These are phyloP conservation scores for Oceanodroma leucorhoa DNA, from an alignment of 2,797 vertebrate species.

Conservation along the genomic window DNA sequence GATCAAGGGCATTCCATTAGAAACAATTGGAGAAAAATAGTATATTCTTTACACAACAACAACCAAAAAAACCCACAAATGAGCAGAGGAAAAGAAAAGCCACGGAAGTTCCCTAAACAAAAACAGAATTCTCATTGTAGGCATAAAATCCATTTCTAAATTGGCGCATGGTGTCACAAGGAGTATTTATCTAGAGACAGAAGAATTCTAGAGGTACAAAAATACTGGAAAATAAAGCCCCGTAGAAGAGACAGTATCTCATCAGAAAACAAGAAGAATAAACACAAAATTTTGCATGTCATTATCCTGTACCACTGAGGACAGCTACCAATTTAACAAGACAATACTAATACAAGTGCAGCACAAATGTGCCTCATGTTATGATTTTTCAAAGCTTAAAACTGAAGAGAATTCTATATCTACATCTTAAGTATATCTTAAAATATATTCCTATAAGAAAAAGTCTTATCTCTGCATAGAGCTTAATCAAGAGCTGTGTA, in stretches of 20 bases:
- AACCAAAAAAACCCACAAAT: fast-evolving
- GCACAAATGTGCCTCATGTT: neutral
- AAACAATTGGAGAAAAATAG: neutral
- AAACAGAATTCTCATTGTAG: neutral
- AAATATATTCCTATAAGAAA: neutral
- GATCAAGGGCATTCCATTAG: neutral
- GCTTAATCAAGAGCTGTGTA: neutral
- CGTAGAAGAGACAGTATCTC: neutral
- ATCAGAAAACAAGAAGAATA: neutral
- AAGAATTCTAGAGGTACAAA: neutral
- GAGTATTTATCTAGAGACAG: neutral
- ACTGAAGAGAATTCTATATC: neutral
- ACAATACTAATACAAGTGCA: neutral
- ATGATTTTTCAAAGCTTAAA: neutral
- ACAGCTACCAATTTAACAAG: neutral
- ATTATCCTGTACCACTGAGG: neutral
- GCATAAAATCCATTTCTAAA: neutral
- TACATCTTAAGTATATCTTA: neutral
- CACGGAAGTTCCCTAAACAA: neutral
- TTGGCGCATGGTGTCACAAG: neutral
- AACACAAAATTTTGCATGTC: neutral
- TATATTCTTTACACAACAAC: neutral
- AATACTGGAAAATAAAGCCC: neutral
- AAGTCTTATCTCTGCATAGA: neutral
- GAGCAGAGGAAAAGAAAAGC: neutral